Conservation (phyloP, 2,888 invertebrate species). For the Mimas tiliae region DNA sequence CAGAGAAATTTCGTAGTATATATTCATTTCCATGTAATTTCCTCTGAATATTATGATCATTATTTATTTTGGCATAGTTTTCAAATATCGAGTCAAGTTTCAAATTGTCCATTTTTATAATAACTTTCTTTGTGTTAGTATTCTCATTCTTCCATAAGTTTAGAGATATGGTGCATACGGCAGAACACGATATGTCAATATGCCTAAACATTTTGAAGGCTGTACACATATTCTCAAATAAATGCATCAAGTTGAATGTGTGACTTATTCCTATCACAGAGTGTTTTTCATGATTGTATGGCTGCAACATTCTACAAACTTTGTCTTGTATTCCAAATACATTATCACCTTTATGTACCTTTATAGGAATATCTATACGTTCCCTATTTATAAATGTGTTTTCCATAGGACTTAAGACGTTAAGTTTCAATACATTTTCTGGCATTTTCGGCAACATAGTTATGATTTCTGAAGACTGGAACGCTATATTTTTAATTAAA, state of each 20-base stretch:
- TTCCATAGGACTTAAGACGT: background rate
- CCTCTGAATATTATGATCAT: background rate
- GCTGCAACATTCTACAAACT: conserved; percentile 9
- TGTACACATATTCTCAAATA: background rate
- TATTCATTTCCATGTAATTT: background rate
- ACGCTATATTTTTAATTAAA: background rate
- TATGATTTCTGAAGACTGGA: background rate
- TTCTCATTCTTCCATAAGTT: conserved; percentile 5
- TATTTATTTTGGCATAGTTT: conserved; percentile 1
- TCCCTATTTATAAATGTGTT: background rate
- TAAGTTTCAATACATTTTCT: background rate
- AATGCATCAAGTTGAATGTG: background rate
- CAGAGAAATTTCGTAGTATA: no score
- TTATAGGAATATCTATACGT: background rate
- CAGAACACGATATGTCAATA: background rate
- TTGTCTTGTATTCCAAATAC: background rate
- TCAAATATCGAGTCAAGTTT: conserved; percentile 11
- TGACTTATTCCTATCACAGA: background rate
- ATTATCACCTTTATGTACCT: background rate
- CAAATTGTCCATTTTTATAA: background rate
- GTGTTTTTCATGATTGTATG: conserved; percentile 7
- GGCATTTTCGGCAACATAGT: background rate
- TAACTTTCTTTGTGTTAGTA: background rate
- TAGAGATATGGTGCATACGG: background rate
- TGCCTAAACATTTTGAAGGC: background rate